These are phyloP conservation scores for Syngnathus acus DNA, from an alignment of 2,797 vertebrate genomes.

Conservation along the genomic window DNA sequence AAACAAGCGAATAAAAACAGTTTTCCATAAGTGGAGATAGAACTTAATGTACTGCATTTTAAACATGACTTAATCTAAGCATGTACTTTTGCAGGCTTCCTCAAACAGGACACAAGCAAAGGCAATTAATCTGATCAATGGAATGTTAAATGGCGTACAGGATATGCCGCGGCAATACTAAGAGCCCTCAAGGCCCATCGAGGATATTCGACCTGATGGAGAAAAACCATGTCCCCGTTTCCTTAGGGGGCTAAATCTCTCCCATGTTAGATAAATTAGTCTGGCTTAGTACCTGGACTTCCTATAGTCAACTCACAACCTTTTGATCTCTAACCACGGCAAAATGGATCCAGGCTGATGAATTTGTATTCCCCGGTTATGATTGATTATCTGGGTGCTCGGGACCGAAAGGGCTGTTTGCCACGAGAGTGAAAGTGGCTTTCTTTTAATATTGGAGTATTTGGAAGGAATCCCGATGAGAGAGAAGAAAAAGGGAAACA, in stretches of 20 bases:
- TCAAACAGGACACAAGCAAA: constrained; percentile 63
- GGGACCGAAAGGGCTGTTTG: constrained; percentile 71
- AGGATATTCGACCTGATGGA: constrained; percentile 66
- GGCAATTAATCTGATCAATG: constrained; percentile 71
- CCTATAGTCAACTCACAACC: constrained; percentile 69
- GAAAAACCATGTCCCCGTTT: constrained; percentile 69
- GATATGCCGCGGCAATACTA: constrained; percentile 58
- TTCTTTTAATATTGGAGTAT: constrained; percentile 17
- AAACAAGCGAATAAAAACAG: not conserved
- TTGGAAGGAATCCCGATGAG: not conserved
- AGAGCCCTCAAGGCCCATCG: constrained; percentile 61
- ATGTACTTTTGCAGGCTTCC: constrained; percentile 53
- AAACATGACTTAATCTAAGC: constrained; percentile 39
- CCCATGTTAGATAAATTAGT: constrained; percentile 70
- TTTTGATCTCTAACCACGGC: constrained; percentile 91
- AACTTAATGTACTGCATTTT: constrained; percentile 4
- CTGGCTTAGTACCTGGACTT: constrained; percentile 71
- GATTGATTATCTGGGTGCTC: constrained; percentile 81
- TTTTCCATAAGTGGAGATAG: not conserved
- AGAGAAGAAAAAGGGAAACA: constrained; percentile 11
- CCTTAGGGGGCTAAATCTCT: constrained; percentile 64
- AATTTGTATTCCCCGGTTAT: constrained; percentile 87
- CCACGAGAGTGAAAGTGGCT: not conserved
- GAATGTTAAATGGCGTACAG: constrained; percentile 66
- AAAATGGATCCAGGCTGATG: constrained; percentile 99